Percentiles rank a stretch among this genome's conserved stretches.
These are phyloP conservation scores for Aythya baeri DNA, from an alignment of 2,113 vertebrate species.

Conservation along the genomic window DNA sequence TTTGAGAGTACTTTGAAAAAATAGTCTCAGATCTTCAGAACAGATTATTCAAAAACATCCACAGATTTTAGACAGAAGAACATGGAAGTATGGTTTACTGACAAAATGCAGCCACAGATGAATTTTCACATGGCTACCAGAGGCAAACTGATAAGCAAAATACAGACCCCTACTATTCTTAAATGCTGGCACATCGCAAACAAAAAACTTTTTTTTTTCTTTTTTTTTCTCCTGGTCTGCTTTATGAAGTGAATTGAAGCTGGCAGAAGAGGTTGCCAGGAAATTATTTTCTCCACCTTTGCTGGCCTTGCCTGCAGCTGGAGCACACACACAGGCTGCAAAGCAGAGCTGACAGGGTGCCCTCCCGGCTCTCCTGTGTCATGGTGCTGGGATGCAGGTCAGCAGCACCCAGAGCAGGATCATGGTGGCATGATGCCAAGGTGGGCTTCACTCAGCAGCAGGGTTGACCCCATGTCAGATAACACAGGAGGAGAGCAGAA, in stretches of 20 bases:
- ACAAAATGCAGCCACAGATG: not conserved
- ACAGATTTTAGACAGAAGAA: not conserved
- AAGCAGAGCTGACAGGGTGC: not conserved
- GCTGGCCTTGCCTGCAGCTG: not conserved
- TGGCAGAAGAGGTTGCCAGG: not conserved
- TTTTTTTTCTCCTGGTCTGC: not conserved
- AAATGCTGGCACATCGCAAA: not conserved
- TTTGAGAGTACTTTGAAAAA: not conserved
- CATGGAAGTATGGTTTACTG: not conserved
- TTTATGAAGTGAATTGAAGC: not conserved
- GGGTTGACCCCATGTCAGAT: not conserved
- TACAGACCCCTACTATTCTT: not conserved
- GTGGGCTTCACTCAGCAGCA: not conserved
- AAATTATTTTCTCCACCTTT: not conserved
- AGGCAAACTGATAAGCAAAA: not conserved
- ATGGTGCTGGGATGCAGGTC: not conserved
- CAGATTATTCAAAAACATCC: not conserved
- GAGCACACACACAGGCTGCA: not conserved
- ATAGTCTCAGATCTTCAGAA: not conserved
- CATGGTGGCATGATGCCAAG: accelerated
- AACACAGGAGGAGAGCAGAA: not conserved
- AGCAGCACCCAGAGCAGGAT: not conserved
- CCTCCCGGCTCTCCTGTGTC: not conserved
- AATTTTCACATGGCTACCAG: not conserved
- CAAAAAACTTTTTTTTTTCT: not conserved